phyloP scores from a whole-genome alignment of 2,888 invertebrate genomes.

The Uropetala carovei region DNA sequence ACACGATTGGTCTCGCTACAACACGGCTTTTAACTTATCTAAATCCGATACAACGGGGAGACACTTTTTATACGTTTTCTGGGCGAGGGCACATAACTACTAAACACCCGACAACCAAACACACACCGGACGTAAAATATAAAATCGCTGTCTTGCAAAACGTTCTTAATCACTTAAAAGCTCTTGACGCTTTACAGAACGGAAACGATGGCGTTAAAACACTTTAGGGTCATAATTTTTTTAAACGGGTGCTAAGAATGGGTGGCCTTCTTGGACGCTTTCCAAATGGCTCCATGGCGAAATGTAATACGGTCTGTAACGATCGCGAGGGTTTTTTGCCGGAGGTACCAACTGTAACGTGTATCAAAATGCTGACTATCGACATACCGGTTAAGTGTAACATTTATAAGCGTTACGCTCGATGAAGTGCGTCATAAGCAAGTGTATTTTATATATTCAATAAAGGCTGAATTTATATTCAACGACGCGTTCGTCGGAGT shows the following conservation, averaged over 20 bases:
- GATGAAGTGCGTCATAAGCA: too few species aligned
- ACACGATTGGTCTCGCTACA: not conserved
- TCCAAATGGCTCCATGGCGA: not conserved
- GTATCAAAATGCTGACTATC: too few species aligned
- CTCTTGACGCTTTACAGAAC: not conserved
- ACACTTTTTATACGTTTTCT: not conserved
- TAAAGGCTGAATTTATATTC: too few species aligned
- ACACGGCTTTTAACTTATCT: not conserved
- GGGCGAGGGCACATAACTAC: not conserved
- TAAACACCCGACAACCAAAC: not conserved
- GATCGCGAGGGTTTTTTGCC: not conserved
- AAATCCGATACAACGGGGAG: not conserved
- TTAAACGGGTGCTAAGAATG: conserved; percentile 16
- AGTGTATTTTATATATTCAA: too few species aligned
- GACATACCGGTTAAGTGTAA: too few species aligned
- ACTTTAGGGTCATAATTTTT: conserved; percentile 4
- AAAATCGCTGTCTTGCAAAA: not conserved
- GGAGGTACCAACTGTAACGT: too few species aligned
- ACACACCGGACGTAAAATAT: not conserved
- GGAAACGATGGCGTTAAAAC: not conserved
- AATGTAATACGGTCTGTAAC: not conserved
- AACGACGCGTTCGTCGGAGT: too few species aligned
- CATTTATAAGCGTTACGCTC: too few species aligned
- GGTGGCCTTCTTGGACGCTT: not conserved
- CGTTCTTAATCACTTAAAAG: conserved; percentile 18